A percentile compares a stretch with the other conserved stretches of the same genome.
These are phyloP conservation scores for Muntiacus muntjak DNA, from an alignment of 2,113 vertebrate genomes.

Conservation along the genomic window DNA sequence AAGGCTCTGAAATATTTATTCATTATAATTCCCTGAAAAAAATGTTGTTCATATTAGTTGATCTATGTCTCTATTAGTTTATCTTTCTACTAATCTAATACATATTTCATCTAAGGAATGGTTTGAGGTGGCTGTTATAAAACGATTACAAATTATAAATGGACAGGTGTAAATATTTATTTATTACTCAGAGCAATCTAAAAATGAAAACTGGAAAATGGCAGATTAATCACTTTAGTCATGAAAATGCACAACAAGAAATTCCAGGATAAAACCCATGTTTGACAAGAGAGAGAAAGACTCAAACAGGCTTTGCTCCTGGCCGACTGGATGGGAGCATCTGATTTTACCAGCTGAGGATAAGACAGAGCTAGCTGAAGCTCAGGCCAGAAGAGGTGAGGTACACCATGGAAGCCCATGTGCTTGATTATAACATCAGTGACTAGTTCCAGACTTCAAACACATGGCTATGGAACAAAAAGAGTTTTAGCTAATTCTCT, in stretches of 20 bases:
- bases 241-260: not conserved
- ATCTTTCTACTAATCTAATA: not conserved
- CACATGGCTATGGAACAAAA: not conserved
- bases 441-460: not conserved
- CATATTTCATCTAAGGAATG: not conserved
- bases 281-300: not conserved
- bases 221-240: not conserved
- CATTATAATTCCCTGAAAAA: not conserved
- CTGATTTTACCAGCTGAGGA: not conserved
- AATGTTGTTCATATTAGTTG: not conserved
- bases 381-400: not conserved
- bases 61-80: not conserved
- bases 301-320: not conserved
- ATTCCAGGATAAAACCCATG: not conserved
- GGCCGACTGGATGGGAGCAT: not conserved
- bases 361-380: not conserved
- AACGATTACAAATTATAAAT: not conserved
- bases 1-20: not conserved
- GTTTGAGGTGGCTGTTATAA: not conserved
- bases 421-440: not conserved
- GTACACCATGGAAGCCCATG: rapidly evolving
- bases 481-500: not conserved
- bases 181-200: not conserved
- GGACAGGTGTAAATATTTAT: not conserved
- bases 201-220: not conserved